A percentile compares a stretch with the other conserved stretches of the same genome.
Evolutionary conservation across 2,797 vertebrate genomes (phyloP).

Genomic region (Sebastes cheni): DNA sequence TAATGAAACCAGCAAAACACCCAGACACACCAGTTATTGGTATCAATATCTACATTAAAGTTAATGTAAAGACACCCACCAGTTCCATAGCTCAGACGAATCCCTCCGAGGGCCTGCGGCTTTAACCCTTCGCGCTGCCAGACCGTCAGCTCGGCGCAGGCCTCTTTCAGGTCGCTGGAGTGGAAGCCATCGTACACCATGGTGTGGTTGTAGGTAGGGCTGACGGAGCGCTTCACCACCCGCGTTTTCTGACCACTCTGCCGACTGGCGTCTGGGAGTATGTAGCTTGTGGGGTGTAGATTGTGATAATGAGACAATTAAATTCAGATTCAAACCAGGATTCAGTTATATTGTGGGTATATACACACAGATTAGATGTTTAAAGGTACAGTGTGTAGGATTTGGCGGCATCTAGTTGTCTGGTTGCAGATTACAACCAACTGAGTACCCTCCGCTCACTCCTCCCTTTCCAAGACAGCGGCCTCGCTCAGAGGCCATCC

Average conservation of each 20-base stretch:
- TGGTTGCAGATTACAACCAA: too few relatives aligned
- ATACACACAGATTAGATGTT: neutral
- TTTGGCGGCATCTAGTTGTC: too few relatives aligned
- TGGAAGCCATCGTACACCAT: slow-evolving; percentile 98
- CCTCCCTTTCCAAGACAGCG: accelerated
- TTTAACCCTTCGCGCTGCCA: slow-evolving; percentile 84
- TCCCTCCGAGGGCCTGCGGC: slow-evolving; percentile 86
- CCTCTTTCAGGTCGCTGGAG: slow-evolving; percentile 87
- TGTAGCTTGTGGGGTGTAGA: slow-evolving; percentile 80
- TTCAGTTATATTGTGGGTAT: neutral
- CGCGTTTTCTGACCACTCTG: slow-evolving; percentile 91
- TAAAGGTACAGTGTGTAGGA: neutral
- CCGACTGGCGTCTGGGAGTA: slow-evolving; percentile 92
- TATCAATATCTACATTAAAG: neutral
- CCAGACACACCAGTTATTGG: neutral
- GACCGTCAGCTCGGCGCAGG: slow-evolving; percentile 92
- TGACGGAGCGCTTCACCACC: slow-evolving; percentile 86
- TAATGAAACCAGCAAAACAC: neutral
- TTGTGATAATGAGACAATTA: neutral
- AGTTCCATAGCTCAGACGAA: slow-evolving; percentile 91
- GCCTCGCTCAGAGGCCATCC: too few relatives aligned
- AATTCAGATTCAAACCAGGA: neutral
- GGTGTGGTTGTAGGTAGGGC: slow-evolving; percentile 94
- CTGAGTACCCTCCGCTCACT: accelerated
- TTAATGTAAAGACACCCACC: slow-evolving; percentile 74